Evolutionary conservation across 2,113 vertebrate species (phyloP).

Genomic region (Calidris pygmaea): DNA sequence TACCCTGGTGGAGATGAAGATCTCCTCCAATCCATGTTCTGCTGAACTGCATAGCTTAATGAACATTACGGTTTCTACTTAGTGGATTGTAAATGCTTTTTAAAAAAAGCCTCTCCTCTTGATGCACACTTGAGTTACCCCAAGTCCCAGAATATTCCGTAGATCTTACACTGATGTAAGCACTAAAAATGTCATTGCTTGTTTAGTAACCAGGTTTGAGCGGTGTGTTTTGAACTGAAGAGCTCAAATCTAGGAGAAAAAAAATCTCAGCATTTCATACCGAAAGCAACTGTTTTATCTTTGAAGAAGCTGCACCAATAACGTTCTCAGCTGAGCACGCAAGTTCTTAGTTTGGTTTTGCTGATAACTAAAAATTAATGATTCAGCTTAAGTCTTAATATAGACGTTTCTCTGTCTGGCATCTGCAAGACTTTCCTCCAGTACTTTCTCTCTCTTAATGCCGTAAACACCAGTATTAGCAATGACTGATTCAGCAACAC

Average conservation of each 20-base stretch:
- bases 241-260: not conserved
- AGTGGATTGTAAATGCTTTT: not conserved
- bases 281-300: not conserved
- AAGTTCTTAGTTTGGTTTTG: conserved; percentile 41
- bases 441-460: not conserved
- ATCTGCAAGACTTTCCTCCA: not conserved
- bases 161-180: not conserved
- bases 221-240: not conserved
- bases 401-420: not conserved
- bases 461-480: not conserved
- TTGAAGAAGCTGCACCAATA: not conserved
- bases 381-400: conserved; percentile 19
- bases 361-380: conserved; percentile 43
- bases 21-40: not conserved
- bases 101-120: not conserved
- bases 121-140: not conserved
- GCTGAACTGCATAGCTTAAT: not conserved
- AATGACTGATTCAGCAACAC: not conserved
- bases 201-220: not conserved
- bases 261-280: not conserved
- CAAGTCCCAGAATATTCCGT: not conserved
- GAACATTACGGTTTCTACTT: not conserved
- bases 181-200: not conserved
- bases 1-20: not conserved
- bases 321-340: not conserved